Evolutionary conservation across 2,113 vertebrate genomes (phyloP), one percentile per base, ranked within the genome.

Genomic region (Taurulus bubalis): DNA sequence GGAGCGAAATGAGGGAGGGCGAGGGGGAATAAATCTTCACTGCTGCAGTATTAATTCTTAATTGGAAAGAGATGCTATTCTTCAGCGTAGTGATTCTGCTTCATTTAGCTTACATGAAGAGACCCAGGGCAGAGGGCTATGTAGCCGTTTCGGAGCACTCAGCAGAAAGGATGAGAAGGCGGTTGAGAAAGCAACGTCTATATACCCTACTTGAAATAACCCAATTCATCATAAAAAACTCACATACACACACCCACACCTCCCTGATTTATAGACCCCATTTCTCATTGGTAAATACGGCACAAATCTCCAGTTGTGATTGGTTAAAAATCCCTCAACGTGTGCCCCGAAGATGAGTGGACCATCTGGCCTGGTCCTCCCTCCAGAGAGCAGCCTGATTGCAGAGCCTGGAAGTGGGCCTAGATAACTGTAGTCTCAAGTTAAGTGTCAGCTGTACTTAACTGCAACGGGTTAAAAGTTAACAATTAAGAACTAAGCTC

Each of bases 11-110:
- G 45, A 88, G 72, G 88, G 60, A 90, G 80, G 84, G 82, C 86
- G 77, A 85, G 81, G 91, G 85, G 80, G 81, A 75, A 89, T 90
- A 84, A 88, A 94, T 92, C 65, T 67, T 67, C 68, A 62, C 9
- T 95, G 87, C 85, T 77, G 91, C 92, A 85, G 83, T 89, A 93
- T 93, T 86, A 86, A 92, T 90, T 91, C 87, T 90, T 91, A 90
- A 92, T 87, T 92, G 84, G 84, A 85, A 87, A 68, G 83, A 91
- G 91, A 83, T 84, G 85, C 79, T 90, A 68, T 89, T 92, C 74
- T 87, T 91, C 65, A 53, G 70, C 15, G 6, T 86, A 47, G 83
- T 49, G 16, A 87, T 76, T 90, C 88, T 86, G 87, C 87, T 91
- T 91, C 77, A 84, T 91, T 86, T 88, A 86, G 85, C 85, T 69